phyloP scores from a whole-genome alignment of 2,113 vertebrate genomes.

The Hypomesus transpacificus region DNA sequence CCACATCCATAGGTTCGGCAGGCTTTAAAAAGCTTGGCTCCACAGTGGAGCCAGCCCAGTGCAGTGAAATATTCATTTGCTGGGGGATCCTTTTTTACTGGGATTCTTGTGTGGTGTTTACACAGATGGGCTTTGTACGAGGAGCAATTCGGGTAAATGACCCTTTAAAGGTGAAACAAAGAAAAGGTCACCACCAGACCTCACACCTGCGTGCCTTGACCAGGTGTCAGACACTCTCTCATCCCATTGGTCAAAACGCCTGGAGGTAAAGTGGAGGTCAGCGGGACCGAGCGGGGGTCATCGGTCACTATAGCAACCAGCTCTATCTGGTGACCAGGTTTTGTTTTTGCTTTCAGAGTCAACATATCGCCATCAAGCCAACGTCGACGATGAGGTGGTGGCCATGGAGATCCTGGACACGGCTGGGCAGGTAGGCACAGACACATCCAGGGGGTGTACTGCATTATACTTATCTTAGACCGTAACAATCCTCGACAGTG shows the following conservation, averaged over 20 bases:
- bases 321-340: not conserved
- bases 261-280: constrained; percentile 19
- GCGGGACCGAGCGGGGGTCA: constrained; percentile 4
- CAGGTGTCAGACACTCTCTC: constrained; percentile 13
- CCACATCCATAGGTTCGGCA: constrained; percentile 10
- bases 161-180: constrained; percentile 19
- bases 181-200: constrained; percentile 31
- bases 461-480: not conserved
- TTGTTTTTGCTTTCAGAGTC: constrained; percentile 76
- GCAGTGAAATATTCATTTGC: constrained; percentile 17
- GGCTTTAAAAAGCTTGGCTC: constrained; percentile 11
- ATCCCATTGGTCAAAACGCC: constrained; percentile 17
- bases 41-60: not conserved
- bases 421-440: constrained; percentile 86
- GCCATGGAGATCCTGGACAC: constrained; percentile 98
- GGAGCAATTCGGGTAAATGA: constrained; percentile 33
- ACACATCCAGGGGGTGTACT: not conserved
- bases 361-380: constrained; percentile 95
- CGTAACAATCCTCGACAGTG: not conserved
- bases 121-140: constrained; percentile 49
- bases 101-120: constrained; percentile 33
- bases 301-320: constrained; percentile 1
- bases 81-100: constrained; percentile 5
- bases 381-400: constrained; percentile 92
- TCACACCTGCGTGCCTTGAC: constrained; percentile 32